Evolutionary conservation across 2,113 vertebrate genomes (phyloP).

Genomic region (Mesembrinibis cayennensis): DNA sequence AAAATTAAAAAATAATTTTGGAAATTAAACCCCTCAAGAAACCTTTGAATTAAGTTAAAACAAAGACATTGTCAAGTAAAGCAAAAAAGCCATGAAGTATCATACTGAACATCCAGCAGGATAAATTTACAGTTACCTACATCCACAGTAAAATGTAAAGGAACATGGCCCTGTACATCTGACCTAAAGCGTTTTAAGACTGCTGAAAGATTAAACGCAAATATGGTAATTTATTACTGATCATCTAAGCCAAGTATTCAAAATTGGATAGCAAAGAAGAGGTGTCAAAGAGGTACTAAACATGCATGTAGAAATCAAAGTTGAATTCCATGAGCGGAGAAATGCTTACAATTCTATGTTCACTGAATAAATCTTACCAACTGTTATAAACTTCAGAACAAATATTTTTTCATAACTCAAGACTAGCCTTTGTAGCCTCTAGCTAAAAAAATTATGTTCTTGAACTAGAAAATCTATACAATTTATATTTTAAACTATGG

Average conservation of each 20-base stretch:
- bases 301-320: background rate
- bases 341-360: background rate
- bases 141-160: background rate
- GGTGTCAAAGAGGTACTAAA: background rate
- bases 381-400: background rate
- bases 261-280: background rate
- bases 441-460: background rate
- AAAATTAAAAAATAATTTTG: background rate
- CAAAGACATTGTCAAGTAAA: background rate
- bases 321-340: background rate
- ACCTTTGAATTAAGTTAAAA: background rate
- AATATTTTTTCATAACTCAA: background rate
- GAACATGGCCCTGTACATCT: background rate
- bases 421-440: background rate
- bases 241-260: background rate
- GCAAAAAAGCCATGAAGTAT: background rate
- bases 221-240: background rate
- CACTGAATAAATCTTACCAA: background rate
- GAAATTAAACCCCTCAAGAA: background rate
- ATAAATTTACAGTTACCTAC: background rate
- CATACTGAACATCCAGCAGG: background rate
- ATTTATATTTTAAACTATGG: background rate
- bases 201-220: background rate
- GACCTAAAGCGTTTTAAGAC: background rate
- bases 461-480: background rate